Base-by-base conservation (phyloP, 1,140 invertebrate genomes). In the Neodiprion pinetum region DNA sequence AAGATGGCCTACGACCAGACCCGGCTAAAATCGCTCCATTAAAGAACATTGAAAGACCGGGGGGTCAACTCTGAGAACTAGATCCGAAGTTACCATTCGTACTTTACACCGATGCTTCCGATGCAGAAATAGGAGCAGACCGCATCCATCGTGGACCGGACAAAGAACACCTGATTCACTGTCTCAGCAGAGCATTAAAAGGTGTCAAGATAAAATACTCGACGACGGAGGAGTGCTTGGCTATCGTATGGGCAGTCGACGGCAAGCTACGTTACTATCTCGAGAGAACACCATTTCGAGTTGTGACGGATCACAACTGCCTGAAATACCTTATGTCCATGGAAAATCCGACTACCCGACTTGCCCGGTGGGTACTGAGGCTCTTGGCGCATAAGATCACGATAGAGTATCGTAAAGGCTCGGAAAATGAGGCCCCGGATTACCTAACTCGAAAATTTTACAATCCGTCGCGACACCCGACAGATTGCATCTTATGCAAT, bases 271-370 rank as follows among this genome's bases (percentile, higher is more conserved):
- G 17, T 21, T 21, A 0, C 17, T 21, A 21, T 21, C 17, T 53
- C 1, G 73, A 81, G 70, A 83, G 83, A 53, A 76, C 75, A n/a
- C 77, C 82, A 28, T 88, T 90, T 72, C 82, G 50, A 7, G 80
- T 88, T 9, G 50, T 82, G 12, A 88, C 86, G 1, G 88, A 90
- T 72, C 87, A 90, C 70, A 74, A 79, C 14, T 71, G 84, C 7
- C 74, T 89, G 11, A 78, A 78, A 68, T 90, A 83, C 80, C 76
- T 90, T 9, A 73, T 81, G 12, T 70, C 78, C 2, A 75, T 85
- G 0, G 85, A 86, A 71, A 79, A 82, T 47, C 80, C 80, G n/a
- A 77, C 77, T 53, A 73, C 72, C n/a, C 66, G 78, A 61, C 67
- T 81, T 8, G 70, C 80, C 9, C 47, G 79, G 14, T 80, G 77